These are phyloP conservation scores for Propithecus coquereli DNA, from an alignment of 2,113 vertebrate genomes.

Conservation along the genomic window DNA sequence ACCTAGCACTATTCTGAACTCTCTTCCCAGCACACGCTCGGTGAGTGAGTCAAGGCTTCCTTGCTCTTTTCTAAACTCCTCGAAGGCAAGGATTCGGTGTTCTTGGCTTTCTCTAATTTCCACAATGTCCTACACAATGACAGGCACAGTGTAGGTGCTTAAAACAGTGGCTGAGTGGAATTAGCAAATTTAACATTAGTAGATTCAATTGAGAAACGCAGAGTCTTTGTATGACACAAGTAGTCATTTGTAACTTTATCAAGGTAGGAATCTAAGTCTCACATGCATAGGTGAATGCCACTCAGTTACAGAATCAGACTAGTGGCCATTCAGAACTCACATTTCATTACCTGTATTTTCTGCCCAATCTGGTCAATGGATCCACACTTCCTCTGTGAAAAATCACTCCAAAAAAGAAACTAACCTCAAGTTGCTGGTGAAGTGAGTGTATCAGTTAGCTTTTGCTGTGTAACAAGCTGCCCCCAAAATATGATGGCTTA, in stretches of 20 bases:
- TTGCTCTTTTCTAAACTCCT: too few relatives aligned
- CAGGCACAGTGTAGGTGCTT: not conserved
- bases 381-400: not conserved
- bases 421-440: not conserved
- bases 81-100: not conserved
- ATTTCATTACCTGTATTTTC: not conserved
- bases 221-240: not conserved
- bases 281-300: not conserved
- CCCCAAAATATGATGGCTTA: not conserved
- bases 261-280: not conserved
- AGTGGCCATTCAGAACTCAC: too few relatives aligned
- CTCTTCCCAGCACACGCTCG: fast-evolving
- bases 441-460: not conserved
- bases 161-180: not conserved
- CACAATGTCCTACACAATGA: fast-evolving
- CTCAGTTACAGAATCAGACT: not conserved
- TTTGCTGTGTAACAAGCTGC: not conserved
- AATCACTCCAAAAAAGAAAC: not conserved
- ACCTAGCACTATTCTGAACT: fast-evolving
- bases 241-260: not conserved
- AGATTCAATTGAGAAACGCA: not conserved
- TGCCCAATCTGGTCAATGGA: not conserved
- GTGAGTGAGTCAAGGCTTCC: not conserved
- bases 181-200: not conserved
- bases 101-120: not conserved